Evolutionary conservation across 1,140 invertebrate species (phyloP).

Genomic region (Meteorus sp.): DNA sequence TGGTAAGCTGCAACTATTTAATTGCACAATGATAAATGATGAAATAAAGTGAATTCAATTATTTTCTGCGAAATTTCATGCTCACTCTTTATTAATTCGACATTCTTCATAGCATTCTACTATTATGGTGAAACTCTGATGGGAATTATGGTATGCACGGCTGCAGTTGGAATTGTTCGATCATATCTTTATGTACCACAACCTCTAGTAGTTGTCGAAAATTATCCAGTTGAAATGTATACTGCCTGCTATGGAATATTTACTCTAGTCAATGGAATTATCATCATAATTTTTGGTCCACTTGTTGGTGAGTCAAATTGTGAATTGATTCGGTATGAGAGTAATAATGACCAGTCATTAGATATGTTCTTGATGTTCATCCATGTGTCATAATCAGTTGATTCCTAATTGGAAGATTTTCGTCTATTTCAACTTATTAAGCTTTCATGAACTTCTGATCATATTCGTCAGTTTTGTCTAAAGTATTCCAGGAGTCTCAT

Average conservation of each 20-base stretch:
- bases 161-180: conserved; percentile 44
- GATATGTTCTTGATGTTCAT: too few species aligned
- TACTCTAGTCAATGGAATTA: conserved; percentile 49
- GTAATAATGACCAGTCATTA: too few species aligned
- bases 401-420: too few species aligned
- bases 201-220: conserved; percentile 53
- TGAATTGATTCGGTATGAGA: background rate
- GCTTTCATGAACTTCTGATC: too few species aligned
- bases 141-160: conserved; percentile 43
- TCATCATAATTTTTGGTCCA: conserved; percentile 50
- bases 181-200: conserved; percentile 50
- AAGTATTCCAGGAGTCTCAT: too few species aligned
- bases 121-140: conserved; percentile 42
- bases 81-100: too few species aligned
- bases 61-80: conserved; percentile 15
- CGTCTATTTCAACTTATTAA: too few species aligned
- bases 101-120: conserved; percentile 52
- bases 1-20: too few species aligned
- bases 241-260: conserved; percentile 55
- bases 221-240: conserved; percentile 51
- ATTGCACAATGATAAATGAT: too few species aligned
- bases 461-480: too few species aligned
- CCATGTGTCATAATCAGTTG: too few species aligned
- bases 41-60: too few species aligned
- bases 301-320: conserved; percentile 47